These are phyloP conservation scores for Chesias legatella DNA, from an alignment of 2,888 invertebrate genomes.

Conservation along the genomic window DNA sequence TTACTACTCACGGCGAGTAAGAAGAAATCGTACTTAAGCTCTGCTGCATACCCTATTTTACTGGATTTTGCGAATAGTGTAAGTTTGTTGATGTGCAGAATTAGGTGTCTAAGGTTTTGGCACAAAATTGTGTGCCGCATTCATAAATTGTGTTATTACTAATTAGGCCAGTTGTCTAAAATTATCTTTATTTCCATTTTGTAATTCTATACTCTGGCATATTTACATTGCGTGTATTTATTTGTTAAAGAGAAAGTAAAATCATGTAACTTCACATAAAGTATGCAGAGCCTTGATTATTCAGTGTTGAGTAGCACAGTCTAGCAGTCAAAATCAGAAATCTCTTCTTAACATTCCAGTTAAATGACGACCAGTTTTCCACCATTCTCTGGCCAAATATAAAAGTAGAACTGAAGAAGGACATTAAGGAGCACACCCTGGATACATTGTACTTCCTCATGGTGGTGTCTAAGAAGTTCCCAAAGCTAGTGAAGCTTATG, in stretches of 20 bases:
- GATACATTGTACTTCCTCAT: constrained; percentile 84
- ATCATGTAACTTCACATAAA: too few relatives aligned
- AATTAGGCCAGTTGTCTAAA: too few relatives aligned
- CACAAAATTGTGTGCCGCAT: too few relatives aligned
- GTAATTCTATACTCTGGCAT: too few relatives aligned
- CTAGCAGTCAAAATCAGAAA: too few relatives aligned
- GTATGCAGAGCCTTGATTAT: too few relatives aligned
- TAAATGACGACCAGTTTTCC: constrained; percentile 77
- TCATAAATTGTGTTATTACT: too few relatives aligned
- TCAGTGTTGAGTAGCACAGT: too few relatives aligned
- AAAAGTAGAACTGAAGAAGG: constrained; percentile 80
- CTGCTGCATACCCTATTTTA: constrained; percentile 82
- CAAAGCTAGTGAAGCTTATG: constrained; percentile 75
- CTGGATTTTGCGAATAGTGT: constrained; percentile 81
- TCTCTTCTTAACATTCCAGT: constrained; percentile 42
- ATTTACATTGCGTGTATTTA: too few relatives aligned
- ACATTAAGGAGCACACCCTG: constrained; percentile 82
- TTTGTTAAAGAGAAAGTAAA: too few relatives aligned
- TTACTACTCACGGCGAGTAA: constrained; percentile 76
- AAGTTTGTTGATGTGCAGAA: constrained; percentile 30
- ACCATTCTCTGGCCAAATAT: constrained; percentile 81
- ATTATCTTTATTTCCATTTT: too few relatives aligned
- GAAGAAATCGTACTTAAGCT: constrained; percentile 82
- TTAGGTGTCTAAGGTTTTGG: too few relatives aligned
- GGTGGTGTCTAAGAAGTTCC: constrained; percentile 58